Evolutionary conservation across 2,113 vertebrate species (phyloP), one percentile per base, ranked within the genome.

Genomic region (Platichthys flesus): DNA sequence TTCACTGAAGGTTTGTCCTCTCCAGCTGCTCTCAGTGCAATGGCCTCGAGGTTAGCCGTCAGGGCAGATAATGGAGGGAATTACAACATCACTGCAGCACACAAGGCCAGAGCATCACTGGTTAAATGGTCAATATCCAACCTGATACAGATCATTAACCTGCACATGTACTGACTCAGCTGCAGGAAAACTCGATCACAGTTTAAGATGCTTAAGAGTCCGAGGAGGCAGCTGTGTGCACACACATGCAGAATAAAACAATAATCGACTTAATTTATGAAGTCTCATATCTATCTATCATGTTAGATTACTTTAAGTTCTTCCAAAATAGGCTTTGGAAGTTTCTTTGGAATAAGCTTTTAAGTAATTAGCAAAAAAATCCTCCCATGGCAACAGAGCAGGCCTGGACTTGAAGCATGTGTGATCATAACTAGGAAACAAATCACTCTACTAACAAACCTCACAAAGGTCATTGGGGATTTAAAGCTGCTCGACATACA

Each of bases 21-120:
- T 65, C 4, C 10, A 21, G 15, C 23, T 55, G 23, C 54, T 13
- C 20, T 59, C 51, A 3, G 14, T n/a, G 42, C 26, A 20, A 28
- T n/a, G 49, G 51, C 4, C 12, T 58, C 5, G 35, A 60, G 73
- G 65, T 69, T 9, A 31, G n/a, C 60, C 51, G 20, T 66, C 70
- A 79, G 58, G 23, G 18, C 14, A 18, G 51, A 63, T 73, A 66
- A 74, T 72, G 45, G 12, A 31, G 24, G 76, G 59, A 84, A 69
- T 76, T 45, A 58, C 37, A 59, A 51, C 69, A 52, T 80, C 20
- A 52, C 9, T 21, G 61, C 63, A 9, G 69, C 24, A 59, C 63
- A 75, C 70, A 82, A 79, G 75, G 79, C 82, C 69, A 40, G 21
- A 57, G 58, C 75, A 45, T 71, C 72, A 56, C 57, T 71, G 73